A percentile compares a stretch with the other conserved stretches of the same genome.
phyloP scores from a whole-genome alignment of 2,113 vertebrate genomes.

The Opisthocomus hoazin region DNA sequence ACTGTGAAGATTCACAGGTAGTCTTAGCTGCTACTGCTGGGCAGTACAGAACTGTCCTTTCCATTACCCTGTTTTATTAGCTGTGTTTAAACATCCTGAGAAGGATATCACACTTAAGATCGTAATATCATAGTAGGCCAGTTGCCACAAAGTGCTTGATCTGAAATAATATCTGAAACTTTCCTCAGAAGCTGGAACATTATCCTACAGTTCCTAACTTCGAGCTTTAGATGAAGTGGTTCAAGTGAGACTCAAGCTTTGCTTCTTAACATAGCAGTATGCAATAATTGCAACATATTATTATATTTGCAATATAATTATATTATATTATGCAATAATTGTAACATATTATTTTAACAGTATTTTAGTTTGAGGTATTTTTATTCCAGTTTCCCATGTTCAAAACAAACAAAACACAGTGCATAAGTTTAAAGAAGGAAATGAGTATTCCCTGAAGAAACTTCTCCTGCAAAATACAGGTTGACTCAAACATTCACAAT shows the following conservation, averaged over 20 bases:
- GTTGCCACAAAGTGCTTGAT: not conserved
- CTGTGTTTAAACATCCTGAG: not conserved
- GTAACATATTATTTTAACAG: not conserved
- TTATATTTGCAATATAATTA: no score
- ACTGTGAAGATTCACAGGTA: not conserved
- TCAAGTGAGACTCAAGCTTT: not conserved
- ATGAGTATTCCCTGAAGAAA: not conserved
- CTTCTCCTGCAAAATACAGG: not conserved
- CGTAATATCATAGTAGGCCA: not conserved
- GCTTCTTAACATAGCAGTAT: not conserved
- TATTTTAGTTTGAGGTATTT: accelerated
- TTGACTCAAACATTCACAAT: not conserved
- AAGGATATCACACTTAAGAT: not conserved
- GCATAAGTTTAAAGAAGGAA: not conserved
- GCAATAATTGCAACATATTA: not conserved
- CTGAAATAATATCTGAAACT: not conserved
- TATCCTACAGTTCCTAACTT: not conserved
- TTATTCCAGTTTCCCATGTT: not conserved
- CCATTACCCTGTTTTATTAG: not conserved
- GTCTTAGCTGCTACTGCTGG: not conserved
- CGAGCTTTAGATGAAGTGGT: not conserved
- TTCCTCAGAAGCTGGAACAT: not conserved
- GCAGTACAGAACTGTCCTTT: not conserved
- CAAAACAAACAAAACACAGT: not conserved
- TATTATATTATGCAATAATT: no score